Base-by-base conservation (phyloP, 2,113 vertebrate genomes). In the Alligator mississippiensis region DNA sequence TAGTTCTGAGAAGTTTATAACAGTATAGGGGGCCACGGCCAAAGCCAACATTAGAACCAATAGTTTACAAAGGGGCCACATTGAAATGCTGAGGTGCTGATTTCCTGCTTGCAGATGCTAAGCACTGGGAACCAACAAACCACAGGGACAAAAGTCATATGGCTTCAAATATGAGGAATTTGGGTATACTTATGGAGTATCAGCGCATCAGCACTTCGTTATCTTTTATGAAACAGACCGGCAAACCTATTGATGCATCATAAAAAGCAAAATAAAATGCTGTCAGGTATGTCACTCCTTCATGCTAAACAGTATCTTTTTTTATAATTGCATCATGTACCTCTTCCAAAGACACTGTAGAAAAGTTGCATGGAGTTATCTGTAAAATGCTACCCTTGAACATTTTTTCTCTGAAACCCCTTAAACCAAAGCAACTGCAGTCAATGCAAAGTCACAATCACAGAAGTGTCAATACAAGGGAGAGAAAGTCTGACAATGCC, bases 401-500 rank as follows among this genome's bases (percentile, higher is more conserved):
- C 18, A 3, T 82, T 88, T 91, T 93, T 86, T 62, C 63, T 24
- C 63, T 63, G 77, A 79, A 94, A 97, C 83, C 63, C 3, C 17
- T 22, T 30, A 55, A 2, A 68, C 16, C 68, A 38, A 3, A 4
- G 25, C 88, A 89, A 16, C 54, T 80, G 27, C 21, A 76, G 57
- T 66, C 82, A 82, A 62, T 81, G 63, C 27, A 57, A 96, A 57
- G 47, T 47, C 47, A 90, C n/a, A 72, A 89, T 76, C 4, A 74
- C 60, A 87, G 78, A 78, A 34, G 21, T 78, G 10, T 78, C 58
- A n/a, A 19, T 13, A 75, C 9, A 74, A 90, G 87, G 34, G 3
- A 76, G 82, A 47, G n/a, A 27, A 58, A 30, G 7, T 18, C 57
- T 60, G 18, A 60, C 18, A 34, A 21, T 30, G 28, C 57, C 13